Evolutionary conservation across 2,113 vertebrate genomes (phyloP), one percentile per base, ranked within the genome.

Genomic region (Falco punctatus): DNA sequence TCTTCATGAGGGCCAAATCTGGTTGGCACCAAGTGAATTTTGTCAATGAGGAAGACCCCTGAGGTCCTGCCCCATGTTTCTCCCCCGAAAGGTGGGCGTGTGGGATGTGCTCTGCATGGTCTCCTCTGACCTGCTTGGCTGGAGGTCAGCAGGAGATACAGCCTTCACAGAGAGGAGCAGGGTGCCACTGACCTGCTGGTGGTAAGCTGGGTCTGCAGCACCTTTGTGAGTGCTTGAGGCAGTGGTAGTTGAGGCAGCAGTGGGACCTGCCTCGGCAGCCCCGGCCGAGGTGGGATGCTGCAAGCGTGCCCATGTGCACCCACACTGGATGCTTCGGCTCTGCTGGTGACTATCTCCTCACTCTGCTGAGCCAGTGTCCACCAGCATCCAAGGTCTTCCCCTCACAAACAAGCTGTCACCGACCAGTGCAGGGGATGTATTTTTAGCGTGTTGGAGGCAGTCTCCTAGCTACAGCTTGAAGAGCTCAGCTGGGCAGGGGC

Each of bases 381-480:
- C 24, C 49, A 77, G 3, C 35, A 54, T 19, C 32, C 64, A 70
- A 17, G n/a, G 35, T 83, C 32, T 71, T 6, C 23, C 11, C 1
- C 0, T 80, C 20, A 0, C 54, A 80, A 87, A 61, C 46, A 54
- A 57, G 44, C 81, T 87, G 73, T 40, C 62, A 32, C 74, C 2
- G 1, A 10, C 26, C 62, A 54, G n/a, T 1, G 6, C 55, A 55
- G 42, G 27, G 70, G 71, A 80, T 70, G 14, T 97, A 96, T 97
- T 95, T 97, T 96, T 95, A 96, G 70, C 0, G 0, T 66, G 70
- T 58, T 95, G 85, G 84, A 95, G 74, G 81, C 94, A 86, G 90
- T 95, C 66, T 94, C 96, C 92, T 97, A 97, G 96, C 70, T 97
- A 96, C 93, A 75, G 85, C 66, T 59, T 57, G 32, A 91, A 85